Conservation (phyloP, 2,888 invertebrate genomes). For the Rhamnusium bicolor region DNA sequence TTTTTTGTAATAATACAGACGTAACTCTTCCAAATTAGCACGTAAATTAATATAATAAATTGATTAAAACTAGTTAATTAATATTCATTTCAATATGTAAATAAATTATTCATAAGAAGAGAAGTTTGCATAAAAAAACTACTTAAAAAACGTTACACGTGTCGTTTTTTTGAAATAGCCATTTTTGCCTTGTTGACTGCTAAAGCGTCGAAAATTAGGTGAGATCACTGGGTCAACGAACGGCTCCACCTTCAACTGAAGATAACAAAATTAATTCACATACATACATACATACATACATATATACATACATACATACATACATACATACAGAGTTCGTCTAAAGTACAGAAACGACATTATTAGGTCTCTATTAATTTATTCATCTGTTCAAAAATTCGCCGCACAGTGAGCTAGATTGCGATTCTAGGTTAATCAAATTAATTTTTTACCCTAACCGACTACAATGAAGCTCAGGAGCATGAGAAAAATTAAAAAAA, state of each 20-base stretch:
- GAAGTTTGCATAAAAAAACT: neutral
- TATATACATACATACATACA: no score
- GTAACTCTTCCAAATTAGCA: neutral
- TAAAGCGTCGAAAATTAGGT: neutral
- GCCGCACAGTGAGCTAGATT: no score
- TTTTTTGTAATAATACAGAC: no score
- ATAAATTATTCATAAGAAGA: neutral
- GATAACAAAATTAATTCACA: neutral
- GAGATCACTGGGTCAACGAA: constrained; percentile 11
- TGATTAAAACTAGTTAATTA: neutral
- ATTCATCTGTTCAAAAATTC: no score
- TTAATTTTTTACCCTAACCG: no score
- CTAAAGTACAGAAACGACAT: no score
- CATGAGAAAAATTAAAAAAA: no score
- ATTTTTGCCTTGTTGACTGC: neutral
- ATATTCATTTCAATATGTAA: neutral
- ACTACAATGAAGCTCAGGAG: no score
- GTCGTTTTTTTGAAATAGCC: constrained; percentile 4
- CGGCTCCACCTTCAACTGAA: neutral
- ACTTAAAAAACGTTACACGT: neutral
- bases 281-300: no score
- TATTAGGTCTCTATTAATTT: no score
- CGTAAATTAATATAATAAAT: neutral
- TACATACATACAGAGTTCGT: no score
- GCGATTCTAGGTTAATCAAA: no score